Base-by-base conservation (phyloP, 2,113 vertebrate species). In the Oncorhynchus nerka region DNA sequence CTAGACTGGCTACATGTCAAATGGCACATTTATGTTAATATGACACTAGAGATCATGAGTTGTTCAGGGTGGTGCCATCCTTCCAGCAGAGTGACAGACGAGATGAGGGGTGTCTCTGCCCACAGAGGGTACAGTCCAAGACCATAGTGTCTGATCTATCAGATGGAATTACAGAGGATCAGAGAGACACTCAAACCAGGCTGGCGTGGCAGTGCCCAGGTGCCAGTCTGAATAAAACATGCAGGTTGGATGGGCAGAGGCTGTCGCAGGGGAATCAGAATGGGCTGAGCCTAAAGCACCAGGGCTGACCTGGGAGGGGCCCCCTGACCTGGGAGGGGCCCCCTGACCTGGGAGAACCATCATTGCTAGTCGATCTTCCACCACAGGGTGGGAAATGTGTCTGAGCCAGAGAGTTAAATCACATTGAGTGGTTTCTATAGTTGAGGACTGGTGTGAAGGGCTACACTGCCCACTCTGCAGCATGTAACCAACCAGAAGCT, bases 81-180 rank as follows among this genome's bases (percentile, higher is more conserved):
- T 45, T 85, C 85, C 83, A 76, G 80, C 76, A 79, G 6, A 34
- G 55, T 83, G 86, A 88, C 84, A 92, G 89, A 28, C 77, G 90
- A 89, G 88, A 74, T 85, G 79, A 48, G 78, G 67, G 28, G 39
- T 45, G 9, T 45, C 39, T 45, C 39, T 45, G 39, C 39, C 39
- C 39, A 45, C 71, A 64, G 24, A 73, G 75, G 83, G 83, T 81
- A 78, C 74, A 74, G 87, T 78, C 87, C 75, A 45, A 45, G 39
- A 45, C 55, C 20, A 71, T 75, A 87, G 83, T 80, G 86, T 81
- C 81, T 70, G 79, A 79, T 88, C 84, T 86, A 82, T 89, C 89
- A 91, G 92, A 94, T 94, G 91, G 91, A 94, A 94, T 93, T 94
- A 91, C 92, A 94, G 90, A 90, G 84, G 81, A 73, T 16, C 7